phyloP scores from a whole-genome alignment of 1,140 invertebrate species.

The Drosophila nigromelanica region DNA sequence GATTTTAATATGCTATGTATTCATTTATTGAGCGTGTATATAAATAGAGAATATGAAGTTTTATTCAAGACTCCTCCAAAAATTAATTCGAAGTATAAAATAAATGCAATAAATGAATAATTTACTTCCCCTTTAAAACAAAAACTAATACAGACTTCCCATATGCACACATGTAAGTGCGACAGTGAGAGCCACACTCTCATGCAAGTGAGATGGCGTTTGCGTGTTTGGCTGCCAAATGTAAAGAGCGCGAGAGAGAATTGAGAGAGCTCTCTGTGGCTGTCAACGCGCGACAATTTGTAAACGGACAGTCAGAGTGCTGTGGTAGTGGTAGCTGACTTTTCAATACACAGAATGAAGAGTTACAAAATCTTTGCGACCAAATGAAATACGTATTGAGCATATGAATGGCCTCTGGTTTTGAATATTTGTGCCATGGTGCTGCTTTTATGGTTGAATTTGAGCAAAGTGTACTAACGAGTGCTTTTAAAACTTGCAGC shows the following conservation, averaged over 20 bases:
- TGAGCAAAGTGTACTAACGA: constrained; percentile 52
- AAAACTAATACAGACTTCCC: constrained; percentile 68
- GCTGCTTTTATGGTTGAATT: constrained; percentile 11
- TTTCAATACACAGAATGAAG: constrained; percentile 71
- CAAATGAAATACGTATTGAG: constrained; percentile 35
- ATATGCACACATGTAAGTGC: constrained; percentile 46
- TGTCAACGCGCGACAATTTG: constrained; percentile 67
- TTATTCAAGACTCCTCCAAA: neutral
- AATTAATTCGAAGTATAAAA: constrained; percentile 1
- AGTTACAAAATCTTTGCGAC: constrained; percentile 63
- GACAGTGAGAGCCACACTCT: constrained; percentile 57
- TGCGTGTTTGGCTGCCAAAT: constrained; percentile 75
- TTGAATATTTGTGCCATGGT: constrained; percentile 27
- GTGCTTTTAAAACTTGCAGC: constrained; percentile 74
- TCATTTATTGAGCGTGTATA: neutral
- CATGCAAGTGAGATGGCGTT: constrained; percentile 70
- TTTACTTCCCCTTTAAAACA: constrained; percentile 68
- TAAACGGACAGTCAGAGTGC: constrained; percentile 59
- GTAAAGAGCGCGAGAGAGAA: constrained; percentile 55
- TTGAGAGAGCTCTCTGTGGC: constrained; percentile 47
- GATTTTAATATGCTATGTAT: neutral
- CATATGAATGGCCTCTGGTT: constrained; percentile 9
- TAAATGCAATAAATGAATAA: constrained; percentile 47
- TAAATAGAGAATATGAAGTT: neutral
- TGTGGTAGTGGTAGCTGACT: constrained; percentile 57